phyloP scores from a whole-genome alignment of 2,888 invertebrate genomes.

The Habrosyne pyritoides region DNA sequence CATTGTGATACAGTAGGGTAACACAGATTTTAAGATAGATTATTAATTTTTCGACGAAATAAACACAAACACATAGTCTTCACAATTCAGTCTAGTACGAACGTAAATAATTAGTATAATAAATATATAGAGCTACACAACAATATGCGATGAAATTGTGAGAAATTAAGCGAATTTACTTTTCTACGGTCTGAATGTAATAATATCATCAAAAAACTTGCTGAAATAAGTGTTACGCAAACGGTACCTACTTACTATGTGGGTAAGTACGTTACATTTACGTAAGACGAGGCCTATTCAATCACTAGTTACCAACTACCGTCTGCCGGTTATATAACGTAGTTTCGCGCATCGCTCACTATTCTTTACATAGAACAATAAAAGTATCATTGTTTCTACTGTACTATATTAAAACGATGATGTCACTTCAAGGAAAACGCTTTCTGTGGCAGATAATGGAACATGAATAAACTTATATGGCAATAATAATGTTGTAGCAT shows the following conservation, averaged over 20 bases:
- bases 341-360: slow-evolving; percentile 44
- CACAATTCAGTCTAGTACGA: too few species aligned
- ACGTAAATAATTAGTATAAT: background rate
- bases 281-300: slow-evolving; percentile 77
- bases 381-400: slow-evolving; percentile 44
- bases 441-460: slow-evolving; percentile 23
- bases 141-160: background rate
- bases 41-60: background rate
- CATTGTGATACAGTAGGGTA: background rate
- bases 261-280: slow-evolving; percentile 69
- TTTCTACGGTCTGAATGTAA: slow-evolving; percentile 10
- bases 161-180: background rate
- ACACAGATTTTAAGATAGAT: background rate
- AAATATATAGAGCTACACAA: background rate
- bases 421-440: slow-evolving; percentile 49
- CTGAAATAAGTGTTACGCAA: slow-evolving; percentile 58
- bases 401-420: slow-evolving; percentile 41
- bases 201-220: slow-evolving; percentile 38
- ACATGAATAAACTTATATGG: slow-evolving; percentile 28
- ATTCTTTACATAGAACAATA: slow-evolving; percentile 44
- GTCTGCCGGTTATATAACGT: slow-evolving; percentile 69
- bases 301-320: slow-evolving; percentile 59
- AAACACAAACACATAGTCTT: background rate
- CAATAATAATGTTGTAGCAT: slow-evolving; percentile 11
- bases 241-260: slow-evolving; percentile 53